Evolutionary conservation across 1,140 invertebrate genomes (phyloP), one percentile per base, ranked within the genome.

Genomic region (Sminthurides bifidus): DNA sequence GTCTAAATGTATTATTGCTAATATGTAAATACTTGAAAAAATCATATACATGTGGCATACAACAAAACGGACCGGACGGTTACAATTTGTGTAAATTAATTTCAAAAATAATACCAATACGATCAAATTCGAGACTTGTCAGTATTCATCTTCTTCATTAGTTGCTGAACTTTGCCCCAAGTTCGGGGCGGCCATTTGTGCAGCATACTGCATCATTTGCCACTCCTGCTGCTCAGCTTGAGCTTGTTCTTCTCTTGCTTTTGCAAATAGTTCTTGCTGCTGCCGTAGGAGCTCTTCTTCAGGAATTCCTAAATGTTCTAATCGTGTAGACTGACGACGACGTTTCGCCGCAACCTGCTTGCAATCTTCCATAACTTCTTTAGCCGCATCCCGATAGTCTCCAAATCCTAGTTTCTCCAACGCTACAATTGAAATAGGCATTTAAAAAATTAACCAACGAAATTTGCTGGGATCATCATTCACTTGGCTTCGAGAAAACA

Each of bases 211-310:
- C 63, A 65, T 61, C 59, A 59, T 59, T 52, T 61, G 59, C 59
- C 59, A 65, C 38, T 65, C 59, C 31, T 61, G 56, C 27, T 59
- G 59, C 33, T 61, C 63, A 12, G 55, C 53, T 52, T 61, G 59
- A 21, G 59, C 63, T 55, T 61, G 59, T 53, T 65, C 63, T 40
- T 61, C 63, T 23, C 63, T 31, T 5, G 63, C 86, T 74, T 88
- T 92, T 3, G 91, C 92, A 80, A 98, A 97, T n/a, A 98, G 73
- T 76, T 94, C 92, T 72, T 97, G 92, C 66, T 97, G 94, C 69
- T 96, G 92, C 44, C 91, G 75, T n/a, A 96, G 71, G 12, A 98
- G 72, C 73, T 97, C 93, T 70, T 97, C 93, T 74, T 98, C 93
- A 15, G 93, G 93, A 68, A 97, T 97, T 27, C 93, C 93, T 23